Evolutionary conservation across 2,888 invertebrate species (phyloP), one percentile per base, ranked within the genome.

Genomic region (Petrolisthes cinctipes): DNA sequence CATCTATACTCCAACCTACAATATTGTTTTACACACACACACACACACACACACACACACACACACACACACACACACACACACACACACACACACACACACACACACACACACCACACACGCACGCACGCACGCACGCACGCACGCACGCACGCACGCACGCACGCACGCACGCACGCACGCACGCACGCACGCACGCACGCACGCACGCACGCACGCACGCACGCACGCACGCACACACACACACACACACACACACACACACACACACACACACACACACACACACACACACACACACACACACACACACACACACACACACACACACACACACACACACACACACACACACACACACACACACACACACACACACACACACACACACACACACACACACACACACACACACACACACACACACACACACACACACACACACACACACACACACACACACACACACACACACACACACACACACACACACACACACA

Each of bases 201-300:
- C 61, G 14, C 61, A 7, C n/a, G n/a, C n/a, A n/a, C n/a, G n/a
- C n/a, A n/a, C n/a, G n/a, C n/a, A n/a, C 61, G 14, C 61, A 61
- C 61, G 9, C 61, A 61, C 61, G 14, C 61, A 14, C 61, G 14
- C 61, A 61, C 14, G 71, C 17, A 71, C n/a, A 9, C 71, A 71
- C 17, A 9, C n/a, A 71, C 17, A 71, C 71, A 71, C n/a, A 17
- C 71, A 71, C 71, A 71, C 71, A 71, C 71, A 71, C 71, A 71
- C 71, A 71, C 71, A 71, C 71, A 71, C 71, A 71, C 71, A 71
- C 71, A 71, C 71, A 71, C 71, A 71, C 3, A 71, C n/a, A 71
- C n/a, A 71, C 71, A 71, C 71, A 71, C 71, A 71, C 71, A 71
- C 71, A 17, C 71, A n/a, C 17, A 71, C 11, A n/a, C n/a, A 5